Base-by-base conservation (phyloP, 1,140 invertebrate genomes). In the Zaprionus capensis region DNA sequence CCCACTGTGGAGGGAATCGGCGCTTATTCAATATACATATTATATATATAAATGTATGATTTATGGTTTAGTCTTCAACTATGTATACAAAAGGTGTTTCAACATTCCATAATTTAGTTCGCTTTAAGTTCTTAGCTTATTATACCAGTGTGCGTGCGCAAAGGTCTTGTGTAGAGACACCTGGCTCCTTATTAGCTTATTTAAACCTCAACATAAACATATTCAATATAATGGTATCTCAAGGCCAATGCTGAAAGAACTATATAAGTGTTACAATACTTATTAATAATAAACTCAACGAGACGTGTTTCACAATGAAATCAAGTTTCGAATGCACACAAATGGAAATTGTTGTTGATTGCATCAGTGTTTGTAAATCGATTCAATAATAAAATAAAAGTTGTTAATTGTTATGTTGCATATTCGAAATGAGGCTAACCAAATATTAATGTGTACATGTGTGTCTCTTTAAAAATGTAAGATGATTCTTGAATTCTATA, bases 321-420 rank as follows among this genome's bases (percentile, higher is more conserved):
- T 22, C 22, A 51, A 24, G 20, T 49, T 20, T 49, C 44, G 5
- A 22, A 14, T 51, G 46, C 67, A 63, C 46, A 41, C 59, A 59
- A 62, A 56, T 59, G 66, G 11, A 72, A 57, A 73, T 73, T 73
- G 70, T 76, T 67, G 70, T 73, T 77, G 26, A 64, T 70, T 38
- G 67, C 67, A 63, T 51, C 17, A 46, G 53, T 71, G 61, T 58
- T 65, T 41, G 38, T 44, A 31, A 56, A 17, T 77, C 34, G 12
- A 14, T 64, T 53, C 66, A 66, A 34, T n/a, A 26, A 44, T 76
- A 73, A 57, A 59, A 44, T 55, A 55, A 66, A 57, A 20, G 17
- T 88, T 84, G 84, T 87, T 87, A 81, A 78, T 88, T 84, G 84
- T 87, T 87, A 81, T 87, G 84, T 87, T 87, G 84, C 83, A 83